phyloP scores from a whole-genome alignment of 1,140 invertebrate species.

The Amphibalanus amphitrite region DNA sequence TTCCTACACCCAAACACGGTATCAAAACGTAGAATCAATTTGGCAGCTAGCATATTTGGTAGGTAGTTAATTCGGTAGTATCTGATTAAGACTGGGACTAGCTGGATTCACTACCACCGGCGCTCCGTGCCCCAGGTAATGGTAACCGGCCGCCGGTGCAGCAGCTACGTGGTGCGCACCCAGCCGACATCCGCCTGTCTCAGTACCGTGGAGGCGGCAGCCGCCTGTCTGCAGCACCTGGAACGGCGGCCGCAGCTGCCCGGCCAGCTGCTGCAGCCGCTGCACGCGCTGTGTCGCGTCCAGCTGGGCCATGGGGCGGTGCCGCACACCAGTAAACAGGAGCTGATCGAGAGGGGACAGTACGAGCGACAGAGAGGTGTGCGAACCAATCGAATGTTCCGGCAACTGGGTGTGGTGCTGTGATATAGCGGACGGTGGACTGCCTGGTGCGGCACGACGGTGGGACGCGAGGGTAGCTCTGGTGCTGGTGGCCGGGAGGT shows the following conservation, averaged over 20 bases:
- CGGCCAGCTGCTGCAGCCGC: slow-evolving; percentile 50
- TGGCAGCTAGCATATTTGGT: too few relatives aligned
- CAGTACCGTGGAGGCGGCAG: slow-evolving; percentile 78
- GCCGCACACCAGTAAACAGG: slow-evolving; percentile 81
- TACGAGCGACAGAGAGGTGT: slow-evolving; percentile 35
- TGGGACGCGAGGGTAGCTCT: too few relatives aligned
- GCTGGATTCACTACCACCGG: too few relatives aligned
- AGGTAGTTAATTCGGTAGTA: too few relatives aligned
- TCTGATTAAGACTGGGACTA: too few relatives aligned
- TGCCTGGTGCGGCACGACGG: too few relatives aligned
- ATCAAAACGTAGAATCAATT: too few relatives aligned
- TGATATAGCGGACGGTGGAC: not conserved
- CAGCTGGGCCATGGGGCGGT: slow-evolving; percentile 80
- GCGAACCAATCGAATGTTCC: not conserved
- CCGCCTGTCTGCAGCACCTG: slow-evolving; percentile 55
- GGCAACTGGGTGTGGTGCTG: not conserved
- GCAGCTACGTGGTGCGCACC: slow-evolving; percentile 79
- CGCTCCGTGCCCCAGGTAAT: slow-evolving; percentile 47
- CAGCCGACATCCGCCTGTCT: slow-evolving; percentile 80
- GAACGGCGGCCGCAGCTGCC: slow-evolving; percentile 47
- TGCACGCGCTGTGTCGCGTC: slow-evolving; percentile 61
- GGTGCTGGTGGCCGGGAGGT: too few relatives aligned
- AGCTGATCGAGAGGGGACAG: slow-evolving; percentile 60
- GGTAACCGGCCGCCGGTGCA: slow-evolving; percentile 45
- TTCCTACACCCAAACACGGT: too few relatives aligned